Base-by-base conservation (phyloP, 2,888 invertebrate genomes). In the Masnerella sp. region DNA sequence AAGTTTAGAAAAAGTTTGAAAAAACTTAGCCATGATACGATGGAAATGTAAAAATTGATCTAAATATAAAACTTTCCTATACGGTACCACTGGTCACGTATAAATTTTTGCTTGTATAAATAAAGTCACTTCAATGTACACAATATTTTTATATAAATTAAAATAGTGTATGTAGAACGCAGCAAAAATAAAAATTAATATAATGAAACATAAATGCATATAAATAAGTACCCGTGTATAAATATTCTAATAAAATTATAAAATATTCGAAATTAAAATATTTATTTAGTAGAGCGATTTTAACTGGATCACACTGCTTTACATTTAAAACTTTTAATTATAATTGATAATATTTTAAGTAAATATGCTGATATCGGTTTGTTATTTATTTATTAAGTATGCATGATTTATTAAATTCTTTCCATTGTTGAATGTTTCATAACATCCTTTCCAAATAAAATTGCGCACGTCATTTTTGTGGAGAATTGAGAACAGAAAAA, bases 371-470 rank as follows among this genome's bases (percentile, higher is more conserved):
- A 32, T 32, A 32, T 11, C 8, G 11, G 11, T 32, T 2, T 28
- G 1, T 1, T 28, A 28, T 3, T 28, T 32, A 32, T 32, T 30
- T 11, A 47, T 47, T 32, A 36, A 4, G 9, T 12, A 36, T 5
- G 7, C 5, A 36, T 36, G 14, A 51, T 36, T 30, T 28, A 54
- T 40, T 40, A 8, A 32, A 49, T 34, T 42, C 40, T 20, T 14
- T 11, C n/a, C 30, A 15, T 45, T 43, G 11, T n/a, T 34, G 20
- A 34, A 58, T 45, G 14, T 58, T 34, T 30, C 2, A 20, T 43
- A 22, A 40, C 30, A 54, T 58, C 18, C 32, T 22, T 58, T 58
- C 34, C n/a, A 22, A 15, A 4, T 34, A 12, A 20, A 45, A 22
- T 36, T 30, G 12, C 38, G 25, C 22, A 32, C 20, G 32, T 20